Conservation (phyloP, 2,888 invertebrate species). For the Apotomis turbidana region DNA sequence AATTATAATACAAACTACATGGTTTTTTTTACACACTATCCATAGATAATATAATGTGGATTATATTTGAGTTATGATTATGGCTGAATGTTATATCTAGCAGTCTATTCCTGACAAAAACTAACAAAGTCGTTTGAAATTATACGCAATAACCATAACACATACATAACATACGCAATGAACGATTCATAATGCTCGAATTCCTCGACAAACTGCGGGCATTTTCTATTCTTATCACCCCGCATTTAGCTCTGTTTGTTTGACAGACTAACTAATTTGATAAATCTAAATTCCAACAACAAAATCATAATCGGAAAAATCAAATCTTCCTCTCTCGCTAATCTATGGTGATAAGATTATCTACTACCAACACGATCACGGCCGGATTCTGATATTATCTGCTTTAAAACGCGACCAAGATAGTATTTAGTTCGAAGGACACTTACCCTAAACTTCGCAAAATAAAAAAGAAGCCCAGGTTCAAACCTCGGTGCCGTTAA, state of each 20-base stretch:
- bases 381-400: conserved; percentile 23
- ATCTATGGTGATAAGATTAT: conserved; percentile 32
- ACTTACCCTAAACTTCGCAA: too few relatives aligned
- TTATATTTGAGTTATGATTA: too few relatives aligned
- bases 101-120: too few relatives aligned
- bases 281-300: conserved; percentile 27
- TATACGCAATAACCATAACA: neutral
- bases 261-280: conserved; percentile 25
- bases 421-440: neutral
- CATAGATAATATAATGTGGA: too few relatives aligned
- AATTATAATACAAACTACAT: too few relatives aligned
- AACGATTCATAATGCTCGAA: conserved; percentile 16
- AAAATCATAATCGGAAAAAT: conserved; percentile 33
- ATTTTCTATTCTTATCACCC: conserved; percentile 38
- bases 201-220: conserved; percentile 36
- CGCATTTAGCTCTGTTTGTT: conserved; percentile 23
- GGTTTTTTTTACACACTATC: too few relatives aligned
- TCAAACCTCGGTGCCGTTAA: too few relatives aligned
- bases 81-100: too few relatives aligned
- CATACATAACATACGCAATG: neutral
- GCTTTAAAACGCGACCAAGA: neutral
- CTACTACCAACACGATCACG: conserved; percentile 25
- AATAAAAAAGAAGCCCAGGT: too few relatives aligned
- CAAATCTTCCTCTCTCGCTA: conserved; percentile 28
- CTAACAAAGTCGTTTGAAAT: too few relatives aligned